A percentile compares a stretch with the other conserved stretches of the same genome.
Conservation (phyloP, 2,888 invertebrate genomes). For the Himalopsyche anomala region DNA sequence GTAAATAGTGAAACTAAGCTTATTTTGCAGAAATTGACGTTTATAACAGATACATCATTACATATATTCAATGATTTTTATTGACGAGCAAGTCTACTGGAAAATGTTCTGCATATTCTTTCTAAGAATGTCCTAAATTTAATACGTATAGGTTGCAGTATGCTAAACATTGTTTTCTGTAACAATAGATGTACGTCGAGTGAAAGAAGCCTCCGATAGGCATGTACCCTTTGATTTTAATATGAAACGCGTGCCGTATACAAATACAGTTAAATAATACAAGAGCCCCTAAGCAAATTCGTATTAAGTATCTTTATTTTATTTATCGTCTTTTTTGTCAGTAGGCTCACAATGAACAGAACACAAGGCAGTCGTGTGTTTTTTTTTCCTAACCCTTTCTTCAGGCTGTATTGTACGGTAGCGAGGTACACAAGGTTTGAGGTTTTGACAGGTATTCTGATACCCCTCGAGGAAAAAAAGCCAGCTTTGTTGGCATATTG, state of each 20-base stretch:
- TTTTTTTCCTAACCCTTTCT: constrained; percentile 27
- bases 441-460: constrained; percentile 40
- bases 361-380: constrained; percentile 24
- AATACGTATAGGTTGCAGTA: too few relatives aligned
- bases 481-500: not conserved
- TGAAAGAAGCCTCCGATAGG: not conserved
- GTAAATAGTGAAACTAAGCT: too few relatives aligned
- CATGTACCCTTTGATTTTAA: constrained; percentile 2
- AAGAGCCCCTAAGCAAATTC: constrained; percentile 36
- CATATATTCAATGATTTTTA: too few relatives aligned
- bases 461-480: constrained; percentile 42
- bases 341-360: constrained; percentile 5
- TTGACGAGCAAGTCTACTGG: too few relatives aligned
- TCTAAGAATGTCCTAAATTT: too few relatives aligned
- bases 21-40: too few relatives aligned
- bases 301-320: constrained; percentile 40
- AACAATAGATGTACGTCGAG: too few relatives aligned
- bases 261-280: constrained; percentile 36
- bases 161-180: too few relatives aligned
- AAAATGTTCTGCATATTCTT: too few relatives aligned
- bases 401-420: constrained; percentile 37
- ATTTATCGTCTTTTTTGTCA: constrained; percentile 40
- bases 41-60: too few relatives aligned
- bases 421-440: constrained; percentile 18
- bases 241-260: constrained; percentile 22